phyloP scores from a whole-genome alignment of 2,888 invertebrate species.

The Spisula subtruncata region DNA sequence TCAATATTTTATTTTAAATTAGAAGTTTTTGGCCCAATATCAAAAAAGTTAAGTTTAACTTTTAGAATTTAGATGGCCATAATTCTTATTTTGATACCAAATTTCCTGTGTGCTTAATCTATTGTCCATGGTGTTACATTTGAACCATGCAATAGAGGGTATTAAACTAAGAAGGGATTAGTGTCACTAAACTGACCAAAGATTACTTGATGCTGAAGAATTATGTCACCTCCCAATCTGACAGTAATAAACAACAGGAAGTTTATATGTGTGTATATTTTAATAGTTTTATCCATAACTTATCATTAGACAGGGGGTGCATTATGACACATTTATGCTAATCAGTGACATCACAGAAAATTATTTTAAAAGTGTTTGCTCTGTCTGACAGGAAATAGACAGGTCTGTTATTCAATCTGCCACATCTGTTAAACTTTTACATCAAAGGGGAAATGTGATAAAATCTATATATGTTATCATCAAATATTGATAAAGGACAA shows the following conservation, averaged over 20 bases:
- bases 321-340: slow-evolving; percentile 2
- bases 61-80: too few species aligned
- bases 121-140: too few species aligned
- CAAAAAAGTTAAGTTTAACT: too few species aligned
- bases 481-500: not conserved
- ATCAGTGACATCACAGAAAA: not conserved
- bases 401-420: not conserved
- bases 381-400: not conserved
- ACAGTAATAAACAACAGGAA: not conserved
- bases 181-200: not conserved
- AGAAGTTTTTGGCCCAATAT: too few species aligned
- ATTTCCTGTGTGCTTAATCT: too few species aligned
- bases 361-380: not conserved
- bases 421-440: not conserved
- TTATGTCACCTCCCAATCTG: not conserved
- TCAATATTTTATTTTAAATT: too few species aligned
- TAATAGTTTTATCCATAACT: not conserved
- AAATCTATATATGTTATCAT: not conserved
- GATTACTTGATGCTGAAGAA: not conserved
- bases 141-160: too few species aligned
- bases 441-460: not conserved
- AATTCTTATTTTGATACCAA: too few species aligned
- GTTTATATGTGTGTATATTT: not conserved
- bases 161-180: not conserved
- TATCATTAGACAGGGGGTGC: not conserved